Base-by-base conservation (phyloP, 2,888 invertebrate genomes). In the Dasysyrphus tricinctus region DNA sequence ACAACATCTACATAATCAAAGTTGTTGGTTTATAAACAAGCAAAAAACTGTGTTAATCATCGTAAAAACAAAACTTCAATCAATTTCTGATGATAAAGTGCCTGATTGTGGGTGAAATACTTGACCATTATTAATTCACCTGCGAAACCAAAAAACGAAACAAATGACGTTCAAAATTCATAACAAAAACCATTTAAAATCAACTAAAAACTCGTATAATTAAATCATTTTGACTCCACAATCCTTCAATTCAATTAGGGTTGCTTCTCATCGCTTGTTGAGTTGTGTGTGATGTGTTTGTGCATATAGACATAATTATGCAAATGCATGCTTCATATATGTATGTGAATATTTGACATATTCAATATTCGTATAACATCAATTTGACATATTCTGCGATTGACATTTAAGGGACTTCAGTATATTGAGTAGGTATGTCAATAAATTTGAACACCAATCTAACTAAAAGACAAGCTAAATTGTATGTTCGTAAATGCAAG, bases 161-260 rank as follows among this genome's bases (percentile, higher is more conserved):
- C n/a, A 14, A 54, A 1, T 7, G 12, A 14, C n/a, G 37, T 37
- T 37, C 37, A 59, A 59, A 34, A 59, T 19, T 42, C 42, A 63
- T 11, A 24, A 63, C 9, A 8, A 63, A 44, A 3, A 16, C 7
- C 54, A 44, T 47, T n/a, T 32, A 47, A 47, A 32, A n/a, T 39
- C 47, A 65, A 16, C 63, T 29, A n/a, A 29, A 44, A 65, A 32
- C 39, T 39, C 2, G 42, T 65, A n/a, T n/a, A 65, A 47, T 39
- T 65, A 65, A 44, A 67, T 67, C 47, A 67, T 67, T 44, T 63
- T 63, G 24, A 63, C 5, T 57, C n/a, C 29, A 39, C 39, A 39
- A 69, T 29, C 54, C 24, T 65, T 29, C 56, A 65, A 79, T 65
- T 73, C 63, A 73, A 79, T 79, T 79, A 79, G 65, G 56, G 32